These are phyloP conservation scores for Eubasilissa splendida DNA, from an alignment of 2,888 invertebrate genomes.

Conservation along the genomic window DNA sequence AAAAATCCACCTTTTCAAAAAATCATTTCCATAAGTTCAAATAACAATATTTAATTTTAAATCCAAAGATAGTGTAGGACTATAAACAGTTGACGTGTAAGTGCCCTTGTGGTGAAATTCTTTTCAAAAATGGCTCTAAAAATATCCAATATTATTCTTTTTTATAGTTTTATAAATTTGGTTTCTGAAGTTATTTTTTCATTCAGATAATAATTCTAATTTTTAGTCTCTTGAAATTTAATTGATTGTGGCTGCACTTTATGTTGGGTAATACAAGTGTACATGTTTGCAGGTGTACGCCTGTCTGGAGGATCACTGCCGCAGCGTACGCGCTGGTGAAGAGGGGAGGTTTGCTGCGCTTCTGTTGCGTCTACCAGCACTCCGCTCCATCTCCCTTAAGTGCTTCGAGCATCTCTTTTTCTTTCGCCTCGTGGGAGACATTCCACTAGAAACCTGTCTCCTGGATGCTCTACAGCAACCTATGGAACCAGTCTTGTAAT, in stretches of 20 bases:
- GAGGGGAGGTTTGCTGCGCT: slow-evolving; percentile 97
- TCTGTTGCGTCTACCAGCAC: slow-evolving; percentile 88
- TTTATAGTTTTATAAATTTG: too few species aligned
- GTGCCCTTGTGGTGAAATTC: too few species aligned
- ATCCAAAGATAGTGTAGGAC: too few species aligned
- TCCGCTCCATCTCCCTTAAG: slow-evolving; percentile 93
- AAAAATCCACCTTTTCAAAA: too few species aligned
- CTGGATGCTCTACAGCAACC: slow-evolving; percentile 85
- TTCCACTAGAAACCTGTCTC: slow-evolving; percentile 88
- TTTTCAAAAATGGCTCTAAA: too few species aligned
- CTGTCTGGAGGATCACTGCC: slow-evolving; percentile 95
- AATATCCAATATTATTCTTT: too few species aligned
- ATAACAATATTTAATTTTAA: too few species aligned
- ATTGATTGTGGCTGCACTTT: neutral
- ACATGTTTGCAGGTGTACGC: slow-evolving; percentile 78
- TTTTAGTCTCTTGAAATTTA: neutral
- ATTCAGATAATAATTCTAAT: too few species aligned
- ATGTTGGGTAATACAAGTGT: neutral
- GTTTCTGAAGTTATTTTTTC: too few species aligned
- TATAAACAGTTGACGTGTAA: too few species aligned
- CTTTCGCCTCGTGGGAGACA: slow-evolving; percentile 92
- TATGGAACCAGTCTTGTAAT: slow-evolving; percentile 60
- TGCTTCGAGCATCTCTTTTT: slow-evolving; percentile 96
- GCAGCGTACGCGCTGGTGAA: slow-evolving; percentile 89
- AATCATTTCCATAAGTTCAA: too few species aligned